Evolutionary conservation across 2,888 invertebrate species (phyloP), one percentile per base, ranked within the genome.

Genomic region (Brachyptera putata): DNA sequence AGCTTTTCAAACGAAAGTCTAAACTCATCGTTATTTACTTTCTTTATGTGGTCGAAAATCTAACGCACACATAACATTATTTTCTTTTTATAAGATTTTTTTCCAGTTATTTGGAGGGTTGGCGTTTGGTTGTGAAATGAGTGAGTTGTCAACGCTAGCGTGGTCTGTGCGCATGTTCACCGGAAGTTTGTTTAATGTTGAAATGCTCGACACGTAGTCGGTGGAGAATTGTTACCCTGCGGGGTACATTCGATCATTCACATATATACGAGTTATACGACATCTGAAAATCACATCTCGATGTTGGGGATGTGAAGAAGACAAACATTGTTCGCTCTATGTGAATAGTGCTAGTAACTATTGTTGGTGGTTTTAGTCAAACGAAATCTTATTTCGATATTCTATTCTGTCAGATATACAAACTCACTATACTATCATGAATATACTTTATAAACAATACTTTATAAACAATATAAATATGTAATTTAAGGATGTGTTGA

Each of bases 251-350:
- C 22, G 14, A 36, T 53, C 53, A 34, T 53, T n/a, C n/a, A n/a
- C n/a, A n/a, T n/a, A n/a, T n/a, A n/a, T n/a, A n/a, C n/a, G n/a
- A n/a, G n/a, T n/a, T n/a, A n/a, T 53, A 34, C 18, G 36, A 36
- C 53, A 53, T 21, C 36, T 36, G 53, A 53, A 53, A 53, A 53
- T 53, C 53, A 53, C n/a, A n/a, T n/a, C n/a, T n/a, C n/a, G n/a
- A n/a, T n/a, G n/a, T n/a, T n/a, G n/a, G n/a, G n/a, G n/a, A n/a
- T n/a, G n/a, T n/a, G n/a, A n/a, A n/a, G n/a, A n/a, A n/a, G n/a
- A n/a, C n/a, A n/a, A n/a, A n/a, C n/a, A n/a, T n/a, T n/a, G n/a
- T n/a, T n/a, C n/a, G n/a, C n/a, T n/a, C n/a, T n/a, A n/a, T n/a
- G n/a, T n/a, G n/a, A n/a, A n/a, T n/a, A n/a, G n/a, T n/a, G n/a